These are phyloP conservation scores for Ammodytes dubius DNA, from an alignment of 2,113 vertebrate genomes.

Conservation along the genomic window DNA sequence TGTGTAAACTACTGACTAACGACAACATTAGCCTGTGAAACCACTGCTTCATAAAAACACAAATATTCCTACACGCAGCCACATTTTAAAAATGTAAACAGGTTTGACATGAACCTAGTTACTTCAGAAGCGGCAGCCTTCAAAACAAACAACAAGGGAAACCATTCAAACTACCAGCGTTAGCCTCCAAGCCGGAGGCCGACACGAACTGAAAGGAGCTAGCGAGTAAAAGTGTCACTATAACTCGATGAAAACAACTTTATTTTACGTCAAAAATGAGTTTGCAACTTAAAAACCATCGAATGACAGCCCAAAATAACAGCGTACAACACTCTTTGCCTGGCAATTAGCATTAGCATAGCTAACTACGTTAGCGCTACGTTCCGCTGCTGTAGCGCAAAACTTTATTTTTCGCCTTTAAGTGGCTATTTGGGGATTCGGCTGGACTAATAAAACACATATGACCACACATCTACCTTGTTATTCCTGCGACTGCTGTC, in stretches of 20 bases:
- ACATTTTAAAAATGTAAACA: neutral
- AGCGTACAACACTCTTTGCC: rapidly evolving
- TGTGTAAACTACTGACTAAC: neutral
- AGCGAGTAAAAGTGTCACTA: neutral
- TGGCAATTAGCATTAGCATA: constrained; percentile 12
- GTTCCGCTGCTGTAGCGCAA: neutral
- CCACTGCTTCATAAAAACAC: neutral
- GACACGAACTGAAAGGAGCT: constrained; percentile 5
- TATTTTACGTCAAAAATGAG: neutral
- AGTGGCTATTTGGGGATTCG: neutral
- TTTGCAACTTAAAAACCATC: rapidly evolving
- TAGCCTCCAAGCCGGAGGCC: neutral
- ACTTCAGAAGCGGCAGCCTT: neutral
- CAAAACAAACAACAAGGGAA: neutral
- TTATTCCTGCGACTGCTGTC: neutral
- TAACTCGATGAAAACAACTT: neutral
- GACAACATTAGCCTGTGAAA: neutral
- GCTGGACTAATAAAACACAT: rapidly evolving
- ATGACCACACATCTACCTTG: neutral
- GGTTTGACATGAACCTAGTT: rapidly evolving
- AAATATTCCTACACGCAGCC: rapidly evolving
- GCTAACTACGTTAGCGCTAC: constrained; percentile 35
- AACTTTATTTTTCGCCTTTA: constrained; percentile 20
- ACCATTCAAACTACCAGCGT: neutral
- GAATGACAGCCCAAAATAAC: neutral